Conservation (phyloP, 2,113 vertebrate genomes). For the Otus sunia region DNA sequence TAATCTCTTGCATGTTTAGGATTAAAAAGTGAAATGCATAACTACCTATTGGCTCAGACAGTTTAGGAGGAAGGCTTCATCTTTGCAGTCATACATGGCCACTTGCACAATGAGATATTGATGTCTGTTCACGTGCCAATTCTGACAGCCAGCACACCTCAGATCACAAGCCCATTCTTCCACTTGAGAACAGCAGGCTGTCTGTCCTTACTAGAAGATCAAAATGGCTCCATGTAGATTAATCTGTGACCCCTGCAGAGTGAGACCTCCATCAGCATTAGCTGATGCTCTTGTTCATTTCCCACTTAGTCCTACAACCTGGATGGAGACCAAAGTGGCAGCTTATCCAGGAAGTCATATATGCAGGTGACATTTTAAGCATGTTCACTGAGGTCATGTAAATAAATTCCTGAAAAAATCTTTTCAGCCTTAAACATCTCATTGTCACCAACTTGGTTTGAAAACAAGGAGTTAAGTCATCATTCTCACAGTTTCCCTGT, state of each 20-base stretch:
- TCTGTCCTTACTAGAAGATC: neutral
- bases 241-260: neutral
- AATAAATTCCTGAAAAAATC: neutral
- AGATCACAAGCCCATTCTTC: neutral
- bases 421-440: neutral
- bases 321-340: neutral
- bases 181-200: neutral
- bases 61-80: neutral
- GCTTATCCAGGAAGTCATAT: neutral
- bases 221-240: neutral
- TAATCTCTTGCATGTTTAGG: neutral
- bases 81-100: fast-evolving
- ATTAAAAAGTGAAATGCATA: neutral
- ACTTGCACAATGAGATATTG: neutral
- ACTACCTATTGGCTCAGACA: neutral
- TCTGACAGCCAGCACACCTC: too few species aligned
- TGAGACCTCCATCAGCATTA: neutral
- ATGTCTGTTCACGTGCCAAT: fast-evolving
- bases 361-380: neutral
- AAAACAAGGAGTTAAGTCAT: neutral
- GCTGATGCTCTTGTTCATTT: neutral
- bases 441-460: neutral
- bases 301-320: neutral
- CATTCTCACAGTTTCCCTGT: neutral
- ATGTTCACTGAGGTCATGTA: neutral